phyloP scores from a whole-genome alignment of 2,797 vertebrate species.

The Potorous gilbertii region DNA sequence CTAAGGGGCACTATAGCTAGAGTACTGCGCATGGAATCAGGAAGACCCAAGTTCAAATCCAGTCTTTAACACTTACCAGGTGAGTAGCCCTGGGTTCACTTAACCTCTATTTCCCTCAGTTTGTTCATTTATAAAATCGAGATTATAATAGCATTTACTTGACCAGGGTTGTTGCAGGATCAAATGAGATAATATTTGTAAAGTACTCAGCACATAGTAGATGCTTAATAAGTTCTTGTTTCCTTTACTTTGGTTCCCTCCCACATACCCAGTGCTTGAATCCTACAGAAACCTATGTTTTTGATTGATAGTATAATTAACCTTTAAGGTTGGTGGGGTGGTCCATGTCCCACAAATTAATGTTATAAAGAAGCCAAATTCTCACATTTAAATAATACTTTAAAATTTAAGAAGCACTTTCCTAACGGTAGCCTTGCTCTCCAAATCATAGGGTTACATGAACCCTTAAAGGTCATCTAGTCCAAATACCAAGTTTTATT shows the following conservation, averaged over 20 bases:
- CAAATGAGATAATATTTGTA: neutral
- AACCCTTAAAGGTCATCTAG: neutral
- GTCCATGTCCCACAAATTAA: neutral
- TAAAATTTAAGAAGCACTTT: neutral
- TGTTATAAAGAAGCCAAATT: neutral
- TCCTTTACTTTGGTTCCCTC: neutral
- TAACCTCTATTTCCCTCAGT: neutral
- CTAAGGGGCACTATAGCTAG: neutral
- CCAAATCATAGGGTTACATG: neutral
- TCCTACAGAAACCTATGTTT: too few relatives aligned
- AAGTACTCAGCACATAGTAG: neutral
- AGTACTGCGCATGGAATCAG: neutral
- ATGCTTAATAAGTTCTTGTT: neutral
- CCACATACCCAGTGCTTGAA: neutral
- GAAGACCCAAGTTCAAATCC: neutral
- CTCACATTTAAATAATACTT: neutral
- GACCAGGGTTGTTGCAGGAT: neutral
- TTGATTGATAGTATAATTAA: neutral
- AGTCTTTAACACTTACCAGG: neutral
- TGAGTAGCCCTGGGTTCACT: neutral
- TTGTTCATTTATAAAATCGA: neutral
- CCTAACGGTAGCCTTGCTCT: neutral
- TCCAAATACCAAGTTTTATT: neutral
- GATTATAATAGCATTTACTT: neutral
- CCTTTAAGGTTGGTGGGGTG: neutral